Percentiles rank a stretch among this genome's conserved stretches.
These are phyloP conservation scores for Notechis scutatus DNA, from an alignment of 2,113 vertebrate species.

Conservation along the genomic window DNA sequence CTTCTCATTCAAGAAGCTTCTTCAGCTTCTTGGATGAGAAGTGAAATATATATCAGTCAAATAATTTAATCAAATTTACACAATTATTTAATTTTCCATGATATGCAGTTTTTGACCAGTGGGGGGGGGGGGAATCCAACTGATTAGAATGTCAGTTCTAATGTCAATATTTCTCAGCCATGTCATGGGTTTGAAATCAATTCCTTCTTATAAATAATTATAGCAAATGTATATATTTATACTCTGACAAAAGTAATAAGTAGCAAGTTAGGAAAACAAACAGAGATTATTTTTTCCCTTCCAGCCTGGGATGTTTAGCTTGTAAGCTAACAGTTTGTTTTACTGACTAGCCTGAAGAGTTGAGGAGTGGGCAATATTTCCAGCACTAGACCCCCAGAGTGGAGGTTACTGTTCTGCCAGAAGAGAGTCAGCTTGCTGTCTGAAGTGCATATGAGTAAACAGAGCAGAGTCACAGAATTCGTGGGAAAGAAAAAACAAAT, in stretches of 20 bases:
- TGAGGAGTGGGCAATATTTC: neutral
- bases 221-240: slow-evolving; percentile 42
- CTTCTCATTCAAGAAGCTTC: no score
- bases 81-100: neutral
- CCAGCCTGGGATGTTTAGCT: neutral
- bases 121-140: slow-evolving; percentile 1
- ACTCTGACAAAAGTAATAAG: slow-evolving; percentile 53
- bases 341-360: slow-evolving; percentile 14
- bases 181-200: slow-evolving; percentile 42
- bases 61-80: slow-evolving; percentile 19
- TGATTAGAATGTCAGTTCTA: neutral
- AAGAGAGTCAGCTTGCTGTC: slow-evolving; percentile 22
- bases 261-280: slow-evolving; percentile 15
- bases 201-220: slow-evolving; percentile 38
- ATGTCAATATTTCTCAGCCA: slow-evolving; percentile 34
- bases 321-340: slow-evolving; percentile 12
- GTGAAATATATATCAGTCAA: slow-evolving; percentile 15
- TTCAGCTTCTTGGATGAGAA: no score
- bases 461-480: slow-evolving; percentile 26
- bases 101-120: neutral
- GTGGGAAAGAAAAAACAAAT: slow-evolving; percentile 59
- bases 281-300: neutral
- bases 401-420: slow-evolving; percentile 3
- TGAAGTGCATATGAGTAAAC: slow-evolving; percentile 53
- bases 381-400: accelerated